Conservation (phyloP, 2,113 vertebrate species). For the Danionella cerebrum region DNA sequence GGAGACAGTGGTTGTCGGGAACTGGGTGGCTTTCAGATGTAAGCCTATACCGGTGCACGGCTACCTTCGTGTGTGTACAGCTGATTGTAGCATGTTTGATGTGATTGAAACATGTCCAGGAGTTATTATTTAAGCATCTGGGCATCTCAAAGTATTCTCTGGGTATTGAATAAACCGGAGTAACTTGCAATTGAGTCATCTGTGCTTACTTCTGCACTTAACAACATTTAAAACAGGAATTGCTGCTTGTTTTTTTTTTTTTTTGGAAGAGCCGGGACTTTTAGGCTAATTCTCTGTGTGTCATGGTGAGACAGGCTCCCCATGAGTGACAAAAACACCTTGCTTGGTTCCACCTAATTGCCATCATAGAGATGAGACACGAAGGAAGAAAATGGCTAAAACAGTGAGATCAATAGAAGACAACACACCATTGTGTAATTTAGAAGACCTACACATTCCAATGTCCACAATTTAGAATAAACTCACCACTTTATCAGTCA, state of each 20-base stretch:
- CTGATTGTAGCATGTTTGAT: too few relatives aligned
- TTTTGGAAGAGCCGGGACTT: conserved; percentile 14
- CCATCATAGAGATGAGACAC: conserved; percentile 31
- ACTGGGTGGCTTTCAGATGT: too few relatives aligned
- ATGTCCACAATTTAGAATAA: conserved; percentile 29
- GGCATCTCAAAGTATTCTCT: too few relatives aligned
- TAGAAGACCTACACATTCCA: not conserved
- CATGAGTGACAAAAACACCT: conserved; percentile 35
- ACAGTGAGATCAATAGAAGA: conserved; percentile 21
- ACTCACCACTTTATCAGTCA: too few relatives aligned
- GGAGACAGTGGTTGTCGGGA: too few relatives aligned
- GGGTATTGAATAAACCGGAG: too few relatives aligned
- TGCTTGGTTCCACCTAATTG: conserved; percentile 28
- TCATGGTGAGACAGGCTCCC: conserved; percentile 26
- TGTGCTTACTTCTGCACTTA: too few relatives aligned
- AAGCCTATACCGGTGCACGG: too few relatives aligned
- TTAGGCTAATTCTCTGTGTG: conserved; percentile 24
- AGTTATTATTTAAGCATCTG: too few relatives aligned
- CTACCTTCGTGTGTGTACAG: too few relatives aligned
- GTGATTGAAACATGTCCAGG: too few relatives aligned
- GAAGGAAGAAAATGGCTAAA: conserved; percentile 8
- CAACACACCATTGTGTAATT: conserved; percentile 3
- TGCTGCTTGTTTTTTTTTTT: conserved; percentile 9
- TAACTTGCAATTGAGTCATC: too few relatives aligned
- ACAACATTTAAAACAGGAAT: not conserved